phyloP scores from a whole-genome alignment of 2,888 invertebrate genomes.

The Tortrix viridana region DNA sequence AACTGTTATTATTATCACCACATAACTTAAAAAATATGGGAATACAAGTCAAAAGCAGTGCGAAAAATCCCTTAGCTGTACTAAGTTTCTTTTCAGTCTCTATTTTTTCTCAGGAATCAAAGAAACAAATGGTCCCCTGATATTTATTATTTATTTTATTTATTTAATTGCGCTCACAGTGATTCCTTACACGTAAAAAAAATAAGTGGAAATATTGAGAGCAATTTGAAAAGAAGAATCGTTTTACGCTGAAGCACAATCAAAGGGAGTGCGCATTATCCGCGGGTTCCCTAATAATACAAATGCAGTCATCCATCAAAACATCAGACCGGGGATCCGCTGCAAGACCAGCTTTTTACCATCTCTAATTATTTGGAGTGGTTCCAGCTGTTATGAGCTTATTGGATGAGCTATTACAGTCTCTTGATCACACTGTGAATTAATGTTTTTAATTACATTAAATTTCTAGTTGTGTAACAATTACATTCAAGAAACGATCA shows the following conservation, averaged over 20 bases:
- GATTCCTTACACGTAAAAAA: background rate
- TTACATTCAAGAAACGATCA: too few relatives aligned
- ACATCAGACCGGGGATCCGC: slow-evolving; percentile 27
- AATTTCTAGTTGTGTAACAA: background rate
- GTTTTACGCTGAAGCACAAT: slow-evolving; percentile 21
- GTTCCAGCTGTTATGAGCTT: slow-evolving; percentile 27
- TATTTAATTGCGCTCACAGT: slow-evolving; percentile 13
- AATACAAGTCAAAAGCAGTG: too few relatives aligned
- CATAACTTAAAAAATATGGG: too few relatives aligned
- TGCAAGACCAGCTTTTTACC: slow-evolving; percentile 32
- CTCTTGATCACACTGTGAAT: slow-evolving; percentile 4
- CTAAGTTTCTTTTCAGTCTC: too few relatives aligned
- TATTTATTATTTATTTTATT: too few relatives aligned
- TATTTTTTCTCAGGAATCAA: too few relatives aligned
- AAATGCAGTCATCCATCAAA: slow-evolving; percentile 39
- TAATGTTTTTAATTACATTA: background rate
- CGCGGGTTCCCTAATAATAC: slow-evolving; percentile 36
- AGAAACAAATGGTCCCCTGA: too few relatives aligned
- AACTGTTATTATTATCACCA: too few relatives aligned
- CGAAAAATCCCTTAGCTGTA: too few relatives aligned
- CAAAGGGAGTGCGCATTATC: slow-evolving; percentile 37
- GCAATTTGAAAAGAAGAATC: slow-evolving; percentile 18
- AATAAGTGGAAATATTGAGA: slow-evolving; percentile 11
- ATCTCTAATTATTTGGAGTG: slow-evolving; percentile 35
- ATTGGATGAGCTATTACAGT: slow-evolving; percentile 15